Percentiles rank a stretch among this genome's conserved stretches.
These are phyloP conservation scores for Peromyscus californicus DNA, from an alignment of 2,113 vertebrate species.

Conservation along the genomic window DNA sequence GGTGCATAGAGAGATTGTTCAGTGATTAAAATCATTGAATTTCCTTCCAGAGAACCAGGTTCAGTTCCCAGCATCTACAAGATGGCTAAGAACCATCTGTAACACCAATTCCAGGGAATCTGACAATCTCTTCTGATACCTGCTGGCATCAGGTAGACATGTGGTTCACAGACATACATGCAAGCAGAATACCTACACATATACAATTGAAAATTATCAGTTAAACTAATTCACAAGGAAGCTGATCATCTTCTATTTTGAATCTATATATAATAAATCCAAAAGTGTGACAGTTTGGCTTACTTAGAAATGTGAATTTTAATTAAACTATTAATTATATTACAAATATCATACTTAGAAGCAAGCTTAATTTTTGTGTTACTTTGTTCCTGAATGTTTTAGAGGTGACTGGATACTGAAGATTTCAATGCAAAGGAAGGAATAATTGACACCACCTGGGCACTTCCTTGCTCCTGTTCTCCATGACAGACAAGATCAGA, in stretches of 20 bases:
- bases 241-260: neutral
- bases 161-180: neutral
- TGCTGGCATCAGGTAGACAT: neutral
- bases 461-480: neutral
- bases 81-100: neutral
- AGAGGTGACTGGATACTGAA: neutral
- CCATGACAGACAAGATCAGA: slow-evolving; percentile 68
- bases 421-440: slow-evolving; percentile 58
- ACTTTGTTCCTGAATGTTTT: slow-evolving; percentile 36
- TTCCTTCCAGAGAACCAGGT: neutral
- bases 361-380: slow-evolving; percentile 1
- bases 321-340: neutral
- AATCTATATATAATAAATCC: slow-evolving; percentile 5
- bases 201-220: slow-evolving; percentile 22
- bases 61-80: neutral
- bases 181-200: neutral
- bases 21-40: neutral
- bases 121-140: neutral
- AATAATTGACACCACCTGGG: slow-evolving; percentile 30
- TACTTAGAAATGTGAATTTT: slow-evolving; percentile 53
- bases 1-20: neutral
- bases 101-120: neutral
- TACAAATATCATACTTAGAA: neutral
- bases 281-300: neutral
- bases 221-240: slow-evolving; percentile 12